Evolutionary conservation across 2,888 invertebrate genomes (phyloP).

Genomic region (Drosophila tanythrix): DNA sequence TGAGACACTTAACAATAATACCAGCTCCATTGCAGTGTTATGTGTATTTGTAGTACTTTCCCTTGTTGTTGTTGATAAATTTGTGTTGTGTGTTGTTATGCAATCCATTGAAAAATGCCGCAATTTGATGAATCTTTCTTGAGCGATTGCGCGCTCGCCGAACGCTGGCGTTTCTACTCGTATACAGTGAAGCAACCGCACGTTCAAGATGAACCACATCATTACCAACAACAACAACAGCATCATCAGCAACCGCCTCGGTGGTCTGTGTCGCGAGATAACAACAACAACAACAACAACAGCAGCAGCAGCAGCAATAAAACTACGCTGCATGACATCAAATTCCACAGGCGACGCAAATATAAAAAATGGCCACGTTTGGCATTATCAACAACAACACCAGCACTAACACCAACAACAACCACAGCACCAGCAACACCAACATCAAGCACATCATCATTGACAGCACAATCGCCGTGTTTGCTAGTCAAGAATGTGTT

Average conservation of each 20-base stretch:
- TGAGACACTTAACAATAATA: not conserved
- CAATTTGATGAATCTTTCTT: constrained; percentile 84
- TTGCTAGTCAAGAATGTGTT: constrained; percentile 80
- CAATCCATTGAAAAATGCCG: constrained; percentile 78
- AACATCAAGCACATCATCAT: constrained; percentile 25
- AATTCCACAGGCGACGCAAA: constrained; percentile 75
- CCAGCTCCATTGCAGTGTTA: constrained; percentile 21
- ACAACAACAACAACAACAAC: constrained; percentile 47
- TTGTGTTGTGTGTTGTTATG: constrained; percentile 66
- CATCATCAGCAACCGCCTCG: constrained; percentile 27
- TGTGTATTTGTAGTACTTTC: constrained; percentile 34
- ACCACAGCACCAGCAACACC: constrained; percentile 2
- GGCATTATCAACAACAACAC: constrained; percentile 55
- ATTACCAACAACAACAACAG: constrained; percentile 11
- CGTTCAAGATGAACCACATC: constrained; percentile 24
- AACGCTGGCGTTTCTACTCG: constrained; percentile 80
- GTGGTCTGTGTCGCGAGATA: constrained; percentile 56
- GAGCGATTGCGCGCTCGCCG: constrained; percentile 81
- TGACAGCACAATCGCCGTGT: constrained; percentile 57
- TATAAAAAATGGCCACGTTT: constrained; percentile 76
- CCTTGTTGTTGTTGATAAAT: constrained; percentile 1
- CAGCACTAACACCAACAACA: constrained; percentile 15
- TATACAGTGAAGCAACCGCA: constrained; percentile 72
- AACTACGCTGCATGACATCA: constrained; percentile 70
- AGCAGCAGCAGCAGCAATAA: constrained; percentile 32